Evolutionary conservation across 2,888 invertebrate species (phyloP).

Genomic region (Dioctria rufipes): DNA sequence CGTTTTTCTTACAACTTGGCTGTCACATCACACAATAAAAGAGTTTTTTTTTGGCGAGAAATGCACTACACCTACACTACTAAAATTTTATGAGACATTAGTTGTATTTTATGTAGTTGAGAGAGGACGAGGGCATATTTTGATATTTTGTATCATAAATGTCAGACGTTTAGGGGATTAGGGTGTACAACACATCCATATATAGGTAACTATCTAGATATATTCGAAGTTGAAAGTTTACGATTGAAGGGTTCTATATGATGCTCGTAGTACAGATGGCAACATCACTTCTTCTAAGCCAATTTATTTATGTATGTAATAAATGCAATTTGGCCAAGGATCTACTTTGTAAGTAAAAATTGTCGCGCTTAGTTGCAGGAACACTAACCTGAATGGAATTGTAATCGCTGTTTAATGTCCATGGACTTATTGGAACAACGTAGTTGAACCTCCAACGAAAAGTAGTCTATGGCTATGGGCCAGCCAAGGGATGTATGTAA

Average conservation of each 20-base stretch:
- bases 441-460: no score
- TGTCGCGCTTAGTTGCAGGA: background rate
- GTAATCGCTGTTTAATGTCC: background rate
- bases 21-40: no score
- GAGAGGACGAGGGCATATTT: background rate
- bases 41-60: background rate
- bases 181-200: no score
- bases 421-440: no score
- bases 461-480: no score
- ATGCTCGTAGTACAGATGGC: no score
- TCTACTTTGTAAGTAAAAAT: background rate
- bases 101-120: background rate
- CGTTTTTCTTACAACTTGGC: no score
- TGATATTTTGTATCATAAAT: background rate
- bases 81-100: slow-evolving; percentile 2
- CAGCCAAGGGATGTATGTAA: no score
- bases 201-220: no score
- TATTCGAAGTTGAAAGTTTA: no score
- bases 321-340: background rate
- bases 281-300: no score
- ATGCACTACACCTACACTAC: slow-evolving; percentile 2
- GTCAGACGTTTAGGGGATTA: background rate
- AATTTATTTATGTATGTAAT: background rate
- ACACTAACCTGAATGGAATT: background rate
- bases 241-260: no score